Base-by-base conservation (phyloP, 30 jellyfish, hydroid and myxozoan genomes). In the Cassiopea xamachana region DNA sequence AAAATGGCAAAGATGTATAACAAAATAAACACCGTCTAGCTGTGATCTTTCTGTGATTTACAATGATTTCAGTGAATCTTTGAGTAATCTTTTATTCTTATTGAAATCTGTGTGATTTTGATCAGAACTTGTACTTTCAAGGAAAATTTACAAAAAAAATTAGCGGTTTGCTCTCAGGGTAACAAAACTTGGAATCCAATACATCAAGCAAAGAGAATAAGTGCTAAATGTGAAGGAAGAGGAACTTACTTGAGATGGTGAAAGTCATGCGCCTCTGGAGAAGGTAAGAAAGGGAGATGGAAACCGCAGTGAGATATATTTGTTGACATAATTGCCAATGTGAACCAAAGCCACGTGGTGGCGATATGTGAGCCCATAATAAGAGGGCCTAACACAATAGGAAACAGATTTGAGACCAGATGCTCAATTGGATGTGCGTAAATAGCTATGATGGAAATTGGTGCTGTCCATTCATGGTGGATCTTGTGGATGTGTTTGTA, bases 391-490 rank as follows among this genome's bases (percentile, higher is more conserved):
- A 90, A 50, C 3, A 69, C 55, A 46, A 95, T 80, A 8, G 98
- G 98, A 48, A 77, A 18, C 71, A 90, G 64, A 84, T 90, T 95
- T 55, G 97, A 86, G 49, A 95, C 16, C 44, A 87, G 55, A 72
- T 95, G 98, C 94, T 95, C 98, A 46, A 95, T 1, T 3, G 98
- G 98, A 69, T 95, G 98, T 39, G 96, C 91, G 81, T 95, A 90
- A 46, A 95, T 90, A 7, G 95, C 90, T 59, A 87, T 69, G 73
- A 91, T 87, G 2, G 97, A 85, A 39, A 86, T 90, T 18, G 98
- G 97, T 4, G 98, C 97, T 1, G 98, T 95, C 98, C 98, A 95
- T 67, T 95, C 98, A 59, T 95, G 98, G 87, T 95, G 98, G 9
- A 77, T 73, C 93, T 91, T 90, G 90, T 95, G 98, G 39, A 95